phyloP scores from a whole-genome alignment of 1,140 invertebrate genomes.

The Oreohelix idahoensis region DNA sequence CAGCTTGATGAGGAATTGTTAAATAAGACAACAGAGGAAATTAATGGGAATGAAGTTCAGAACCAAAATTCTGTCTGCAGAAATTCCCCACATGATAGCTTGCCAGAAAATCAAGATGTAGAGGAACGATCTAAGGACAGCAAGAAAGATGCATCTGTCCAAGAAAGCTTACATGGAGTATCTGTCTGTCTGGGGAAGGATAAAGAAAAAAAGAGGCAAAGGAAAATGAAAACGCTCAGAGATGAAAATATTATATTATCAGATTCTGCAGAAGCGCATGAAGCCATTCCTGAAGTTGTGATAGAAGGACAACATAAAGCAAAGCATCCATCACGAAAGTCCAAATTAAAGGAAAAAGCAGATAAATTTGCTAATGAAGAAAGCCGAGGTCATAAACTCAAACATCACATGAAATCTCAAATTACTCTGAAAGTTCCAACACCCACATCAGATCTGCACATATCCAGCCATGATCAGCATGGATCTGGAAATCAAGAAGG shows the following conservation, averaged over 20 bases:
- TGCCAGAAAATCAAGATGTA: not conserved
- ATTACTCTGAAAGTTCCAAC: not conserved
- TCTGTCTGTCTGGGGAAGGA: no score
- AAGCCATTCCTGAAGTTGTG: not conserved
- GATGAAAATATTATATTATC: not conserved
- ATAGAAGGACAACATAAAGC: not conserved
- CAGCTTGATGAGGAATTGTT: not conserved
- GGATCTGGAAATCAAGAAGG: not conserved
- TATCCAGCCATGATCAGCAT: not conserved
- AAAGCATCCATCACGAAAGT: not conserved
- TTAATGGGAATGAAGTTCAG: no score
- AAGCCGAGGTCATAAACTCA: not conserved
- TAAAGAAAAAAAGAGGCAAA: not conserved
- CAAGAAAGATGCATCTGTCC: not conserved
- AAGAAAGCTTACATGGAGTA: no score
- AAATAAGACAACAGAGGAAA: not conserved
- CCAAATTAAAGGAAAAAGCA: not conserved
- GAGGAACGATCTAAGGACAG: not conserved
- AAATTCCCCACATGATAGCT: not conserved
- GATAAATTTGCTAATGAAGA: not conserved
- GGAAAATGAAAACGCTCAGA: not conserved
- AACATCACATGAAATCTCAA: not conserved
- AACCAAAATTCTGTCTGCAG: not conserved
- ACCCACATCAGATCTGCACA: not conserved
- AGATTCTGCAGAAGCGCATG: not conserved